Evolutionary conservation across 2,888 invertebrate species (phyloP).

Genomic region (Eubasilissa splendida): DNA sequence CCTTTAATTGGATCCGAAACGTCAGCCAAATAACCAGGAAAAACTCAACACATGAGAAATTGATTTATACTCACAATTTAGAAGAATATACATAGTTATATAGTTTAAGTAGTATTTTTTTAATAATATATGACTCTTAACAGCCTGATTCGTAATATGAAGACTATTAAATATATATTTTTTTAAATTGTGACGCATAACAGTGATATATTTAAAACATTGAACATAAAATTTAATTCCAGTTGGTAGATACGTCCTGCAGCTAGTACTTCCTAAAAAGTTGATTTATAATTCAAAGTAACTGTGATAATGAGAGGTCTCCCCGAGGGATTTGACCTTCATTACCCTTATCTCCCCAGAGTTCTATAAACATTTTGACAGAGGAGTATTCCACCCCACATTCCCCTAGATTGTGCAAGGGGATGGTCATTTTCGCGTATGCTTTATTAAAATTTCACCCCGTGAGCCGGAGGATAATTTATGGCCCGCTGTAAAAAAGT

Average conservation of each 20-base stretch:
- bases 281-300: conserved; percentile 55
- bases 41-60: no score
- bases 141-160: no score
- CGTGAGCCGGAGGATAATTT: conserved; percentile 43
- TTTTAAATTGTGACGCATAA: no score
- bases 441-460: conserved; percentile 56
- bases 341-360: conserved; percentile 58
- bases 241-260: neutral
- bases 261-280: conserved; percentile 51
- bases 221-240: no score
- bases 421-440: conserved; percentile 53
- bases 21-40: no score
- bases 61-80: no score
- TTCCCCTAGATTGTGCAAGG: conserved; percentile 25
- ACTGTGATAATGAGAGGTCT: conserved; percentile 57
- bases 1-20: no score
- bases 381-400: conserved; percentile 41
- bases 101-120: no score
- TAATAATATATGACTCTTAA: no score
- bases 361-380: conserved; percentile 58
- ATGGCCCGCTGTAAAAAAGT: conserved; percentile 51
- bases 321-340: conserved; percentile 55
- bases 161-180: no score
- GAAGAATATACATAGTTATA: no score
- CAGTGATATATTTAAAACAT: no score